These are phyloP conservation scores for Pygoscelis antarcticus DNA, from an alignment of 2,113 vertebrate species.

Conservation along the genomic window DNA sequence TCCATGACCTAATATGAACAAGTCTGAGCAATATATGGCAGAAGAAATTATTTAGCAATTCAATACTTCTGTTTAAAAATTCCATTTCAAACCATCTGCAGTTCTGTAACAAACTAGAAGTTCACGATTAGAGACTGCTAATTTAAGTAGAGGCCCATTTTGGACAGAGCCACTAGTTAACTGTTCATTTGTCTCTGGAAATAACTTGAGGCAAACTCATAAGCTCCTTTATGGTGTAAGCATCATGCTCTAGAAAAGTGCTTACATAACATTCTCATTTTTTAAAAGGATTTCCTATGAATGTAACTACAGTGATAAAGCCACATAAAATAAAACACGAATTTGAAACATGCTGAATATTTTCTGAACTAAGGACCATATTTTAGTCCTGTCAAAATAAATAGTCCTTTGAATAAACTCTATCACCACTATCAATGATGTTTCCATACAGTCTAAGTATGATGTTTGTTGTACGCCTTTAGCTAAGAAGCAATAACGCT, in stretches of 20 bases:
- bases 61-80: background rate
- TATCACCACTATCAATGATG: background rate
- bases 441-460: background rate
- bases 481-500: background rate
- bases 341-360: background rate
- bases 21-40: background rate
- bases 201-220: background rate
- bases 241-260: background rate
- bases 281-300: background rate
- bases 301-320: background rate
- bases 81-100: background rate
- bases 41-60: background rate
- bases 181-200: conserved; percentile 1
- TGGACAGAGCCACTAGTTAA: background rate
- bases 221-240: background rate
- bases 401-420: background rate
- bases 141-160: background rate
- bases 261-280: background rate
- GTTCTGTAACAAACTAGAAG: background rate
- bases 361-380: background rate
- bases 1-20: background rate
- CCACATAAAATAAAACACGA: background rate
- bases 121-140: background rate
- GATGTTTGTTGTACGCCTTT: background rate
- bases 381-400: background rate